Evolutionary conservation across 1,140 invertebrate genomes (phyloP), one percentile per base, ranked within the genome.

Genomic region (Calephelis virginiensis): DNA sequence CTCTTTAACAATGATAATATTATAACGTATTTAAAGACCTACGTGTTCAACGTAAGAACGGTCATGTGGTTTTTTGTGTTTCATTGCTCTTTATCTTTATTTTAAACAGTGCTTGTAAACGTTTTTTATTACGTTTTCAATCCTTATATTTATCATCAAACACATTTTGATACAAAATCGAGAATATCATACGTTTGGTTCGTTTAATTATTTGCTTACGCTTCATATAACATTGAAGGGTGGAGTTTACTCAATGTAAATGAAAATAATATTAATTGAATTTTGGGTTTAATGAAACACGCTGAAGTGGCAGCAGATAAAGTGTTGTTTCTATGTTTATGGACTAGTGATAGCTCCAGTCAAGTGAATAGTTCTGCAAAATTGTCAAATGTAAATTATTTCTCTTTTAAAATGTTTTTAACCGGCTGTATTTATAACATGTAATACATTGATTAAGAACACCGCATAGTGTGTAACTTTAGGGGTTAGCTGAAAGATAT

Each of bases 221-320:
- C 66, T 64, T 68, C 63, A 68, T 66, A 65, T 68, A 74, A 72
- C 67, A 72, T 65, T 66, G 69, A 67, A 72, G 67, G 47, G 64
- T 61, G 68, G 66, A 73, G 64, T 72, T 72, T 72, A 61, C 69
- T 72, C 68, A 68, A 69, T 64, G 61, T 70, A 72, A 72, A 75
- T 75, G 72, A 75, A 68, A 72, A 72, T 68, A 72, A 75, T 72
- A 70, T 75, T 75, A 72, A 75, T 75, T 75, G 65, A 74, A 74
- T 74, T 66, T 47, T 49, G 62, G 62, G 59, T 50, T 48, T 74
- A 74, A 72, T 74, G 73, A 67, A 74, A 74, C 50, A 50, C 70
- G 49, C 61, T 68, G 59, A 50, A 69, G 66, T 64, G 67, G 60
- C 63, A 66, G 66, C 68, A 60, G 67, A 68, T 64, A 66, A 64